Evolutionary conservation across 2,888 invertebrate genomes (phyloP).

Genomic region (Elegia similella): DNA sequence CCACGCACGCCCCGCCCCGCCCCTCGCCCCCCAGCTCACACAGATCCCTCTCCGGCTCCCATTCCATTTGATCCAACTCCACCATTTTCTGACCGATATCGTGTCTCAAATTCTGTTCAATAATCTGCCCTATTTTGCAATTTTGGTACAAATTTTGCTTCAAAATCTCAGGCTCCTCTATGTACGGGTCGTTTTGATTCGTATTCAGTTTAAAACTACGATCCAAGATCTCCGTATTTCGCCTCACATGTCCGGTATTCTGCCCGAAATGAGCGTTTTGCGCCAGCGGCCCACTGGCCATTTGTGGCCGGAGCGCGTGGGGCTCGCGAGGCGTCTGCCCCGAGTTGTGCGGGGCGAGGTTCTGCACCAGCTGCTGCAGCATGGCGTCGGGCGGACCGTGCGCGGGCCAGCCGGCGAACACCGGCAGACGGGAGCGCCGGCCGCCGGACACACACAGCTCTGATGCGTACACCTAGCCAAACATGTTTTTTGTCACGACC

Average conservation of each 20-base stretch:
- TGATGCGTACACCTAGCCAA: not conserved
- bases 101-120: not conserved
- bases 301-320: not conserved
- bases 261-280: not conserved
- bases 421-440: not conserved
- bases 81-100: not conserved
- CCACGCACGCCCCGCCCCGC: not conserved
- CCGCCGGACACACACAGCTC: not conserved
- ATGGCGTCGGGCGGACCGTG: not conserved
- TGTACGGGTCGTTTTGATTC: not conserved
- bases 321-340: not conserved
- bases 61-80: not conserved
- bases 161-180: not conserved
- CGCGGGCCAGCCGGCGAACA: slow-evolving; percentile 1
- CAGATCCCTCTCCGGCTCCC: not conserved
- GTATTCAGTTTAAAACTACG: not conserved
- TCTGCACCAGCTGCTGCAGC: not conserved
- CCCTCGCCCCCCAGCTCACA: not conserved
- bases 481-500: too few relatives aligned
- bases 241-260: not conserved
- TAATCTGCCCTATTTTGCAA: not conserved
- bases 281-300: not conserved
- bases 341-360: not conserved
- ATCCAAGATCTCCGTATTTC: not conserved
- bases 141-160: not conserved